Conservation (phyloP, 2,888 invertebrate species). For the Polymixis lichenea region DNA sequence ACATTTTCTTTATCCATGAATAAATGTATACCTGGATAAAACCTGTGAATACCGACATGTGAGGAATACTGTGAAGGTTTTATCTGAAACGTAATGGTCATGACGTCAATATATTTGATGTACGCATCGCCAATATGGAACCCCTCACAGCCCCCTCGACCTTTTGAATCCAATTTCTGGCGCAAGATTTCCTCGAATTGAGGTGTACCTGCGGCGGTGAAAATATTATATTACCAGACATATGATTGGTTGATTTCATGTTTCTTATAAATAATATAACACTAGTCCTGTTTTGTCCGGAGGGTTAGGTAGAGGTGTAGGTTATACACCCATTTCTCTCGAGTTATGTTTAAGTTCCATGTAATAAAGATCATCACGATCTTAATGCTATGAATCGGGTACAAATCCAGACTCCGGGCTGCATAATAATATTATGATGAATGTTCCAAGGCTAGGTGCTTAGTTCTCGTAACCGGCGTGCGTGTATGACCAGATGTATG, state of each 20-base stretch:
- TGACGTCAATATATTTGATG: slow-evolving; percentile 51
- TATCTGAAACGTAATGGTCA: slow-evolving; percentile 44
- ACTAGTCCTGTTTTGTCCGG: neutral
- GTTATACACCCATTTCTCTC: neutral
- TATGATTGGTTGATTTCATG: slow-evolving; percentile 21
- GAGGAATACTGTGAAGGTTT: slow-evolving; percentile 37
- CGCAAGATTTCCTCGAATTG: slow-evolving; percentile 23
- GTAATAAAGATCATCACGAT: too few relatives aligned
- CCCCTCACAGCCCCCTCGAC: slow-evolving; percentile 43
- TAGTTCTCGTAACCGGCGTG: too few relatives aligned
- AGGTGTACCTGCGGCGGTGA: slow-evolving; percentile 14
- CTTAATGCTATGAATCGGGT: too few relatives aligned
- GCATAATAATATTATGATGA: too few relatives aligned
- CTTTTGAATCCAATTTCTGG: slow-evolving; percentile 48
- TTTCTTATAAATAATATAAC: neutral
- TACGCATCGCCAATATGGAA: slow-evolving; percentile 40
- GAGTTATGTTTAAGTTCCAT: neutral
- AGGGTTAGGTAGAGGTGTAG: neutral
- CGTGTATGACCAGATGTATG: too few relatives aligned
- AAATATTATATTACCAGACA: slow-evolving; percentile 40
- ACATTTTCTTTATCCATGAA: neutral
- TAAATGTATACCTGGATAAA: slow-evolving; percentile 21
- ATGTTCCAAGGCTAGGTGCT: too few relatives aligned
- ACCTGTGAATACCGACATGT: slow-evolving; percentile 10
- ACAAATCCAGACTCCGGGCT: neutral